A percentile compares a stretch with the other conserved stretches of the same genome.
phyloP scores from a whole-genome alignment of 2,888 invertebrate genomes.

The Helobdella robusta region DNA sequence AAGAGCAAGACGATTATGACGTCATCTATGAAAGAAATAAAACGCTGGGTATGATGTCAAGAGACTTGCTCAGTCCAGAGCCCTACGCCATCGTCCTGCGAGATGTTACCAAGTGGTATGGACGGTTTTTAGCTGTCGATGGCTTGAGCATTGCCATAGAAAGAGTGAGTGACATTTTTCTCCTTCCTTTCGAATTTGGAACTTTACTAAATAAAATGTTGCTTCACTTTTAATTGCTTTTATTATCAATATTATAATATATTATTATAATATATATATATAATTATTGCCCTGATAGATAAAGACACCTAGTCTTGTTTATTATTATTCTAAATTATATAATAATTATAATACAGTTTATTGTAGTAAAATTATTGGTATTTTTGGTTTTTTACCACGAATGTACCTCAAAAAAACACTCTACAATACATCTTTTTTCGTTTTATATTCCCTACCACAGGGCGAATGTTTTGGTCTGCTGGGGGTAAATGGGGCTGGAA shows the following conservation, averaged over 20 bases:
- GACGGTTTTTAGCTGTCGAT: conserved; percentile 60
- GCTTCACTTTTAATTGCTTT: no score
- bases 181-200: no score
- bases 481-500: conserved; percentile 57
- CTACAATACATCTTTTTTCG: no score
- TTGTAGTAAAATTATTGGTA: no score
- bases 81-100: conserved; percentile 57
- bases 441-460: no score
- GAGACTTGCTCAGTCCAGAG: conserved; percentile 21
- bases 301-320: no score
- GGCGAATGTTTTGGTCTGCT: conserved; percentile 71
- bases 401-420: no score
- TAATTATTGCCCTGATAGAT: not conserved
- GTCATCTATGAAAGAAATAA: conserved; percentile 44
- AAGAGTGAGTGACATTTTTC: no score
- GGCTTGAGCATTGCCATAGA: conserved; percentile 58
- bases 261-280: not conserved
- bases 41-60: conserved; percentile 32
- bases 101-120: conserved; percentile 64
- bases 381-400: no score
- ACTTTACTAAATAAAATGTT: no score
- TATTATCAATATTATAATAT: not conserved
- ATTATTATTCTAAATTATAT: no score
- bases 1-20: conserved; percentile 45
- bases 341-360: no score